These are phyloP conservation scores for Labeo rohita DNA, from an alignment of 2,113 vertebrate genomes.

Conservation along the genomic window DNA sequence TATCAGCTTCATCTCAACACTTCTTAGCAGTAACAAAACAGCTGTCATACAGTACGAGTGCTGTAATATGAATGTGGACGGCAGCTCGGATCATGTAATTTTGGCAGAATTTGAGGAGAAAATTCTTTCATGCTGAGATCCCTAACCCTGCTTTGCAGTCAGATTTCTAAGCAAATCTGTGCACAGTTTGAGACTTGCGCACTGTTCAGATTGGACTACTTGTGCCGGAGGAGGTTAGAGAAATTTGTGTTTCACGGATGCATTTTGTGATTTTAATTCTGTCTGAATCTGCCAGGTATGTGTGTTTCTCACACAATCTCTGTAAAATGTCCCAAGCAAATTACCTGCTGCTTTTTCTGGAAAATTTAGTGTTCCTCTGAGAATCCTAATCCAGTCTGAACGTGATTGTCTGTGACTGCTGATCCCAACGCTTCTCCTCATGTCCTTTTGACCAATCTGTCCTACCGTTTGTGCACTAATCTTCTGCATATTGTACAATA, in stretches of 20 bases:
- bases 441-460: background rate
- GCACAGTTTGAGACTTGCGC: background rate
- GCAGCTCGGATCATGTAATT: background rate
- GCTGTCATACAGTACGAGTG: background rate
- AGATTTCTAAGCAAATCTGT: background rate
- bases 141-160: background rate
- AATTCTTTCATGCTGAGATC: background rate
- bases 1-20: background rate
- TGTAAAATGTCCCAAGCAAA: background rate
- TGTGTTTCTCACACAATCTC: background rate
- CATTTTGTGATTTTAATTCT: background rate
- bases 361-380: background rate
- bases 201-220: too few relatives aligned
- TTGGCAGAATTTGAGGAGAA: background rate
- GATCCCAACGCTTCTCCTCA: background rate
- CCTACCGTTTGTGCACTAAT: background rate
- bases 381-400: background rate
- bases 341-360: background rate
- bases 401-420: background rate
- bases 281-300: background rate
- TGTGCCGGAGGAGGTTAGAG: too few relatives aligned
- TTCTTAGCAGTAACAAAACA: background rate
- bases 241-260: too few relatives aligned
- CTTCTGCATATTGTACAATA: background rate
- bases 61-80: background rate